Evolutionary conservation across 2,113 vertebrate genomes (phyloP).

Genomic region (Brachyhypopomus occidentalis): DNA sequence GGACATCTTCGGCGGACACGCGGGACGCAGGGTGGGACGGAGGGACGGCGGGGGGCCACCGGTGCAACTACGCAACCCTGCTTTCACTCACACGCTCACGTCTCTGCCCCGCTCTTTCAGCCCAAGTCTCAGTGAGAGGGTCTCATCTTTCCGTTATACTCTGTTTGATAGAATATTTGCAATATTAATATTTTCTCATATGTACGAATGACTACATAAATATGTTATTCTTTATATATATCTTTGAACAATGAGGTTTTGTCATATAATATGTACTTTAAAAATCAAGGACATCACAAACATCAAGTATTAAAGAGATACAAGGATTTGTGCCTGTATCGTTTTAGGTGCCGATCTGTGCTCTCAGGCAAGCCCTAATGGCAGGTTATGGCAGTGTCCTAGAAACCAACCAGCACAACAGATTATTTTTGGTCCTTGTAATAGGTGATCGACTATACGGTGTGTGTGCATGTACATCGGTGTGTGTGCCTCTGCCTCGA

Average conservation of each 20-base stretch:
- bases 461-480: not conserved
- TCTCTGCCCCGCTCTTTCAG: not conserved
- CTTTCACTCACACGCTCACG: slow-evolving; percentile 16
- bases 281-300: slow-evolving; percentile 50
- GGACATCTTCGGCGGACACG: slow-evolving; percentile 22
- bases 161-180: slow-evolving; percentile 39
- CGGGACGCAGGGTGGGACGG: not conserved
- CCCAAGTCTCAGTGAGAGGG: slow-evolving; percentile 4
- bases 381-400: slow-evolving; percentile 48
- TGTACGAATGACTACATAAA: slow-evolving; percentile 55
- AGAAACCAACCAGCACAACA: slow-evolving; percentile 27
- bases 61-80: slow-evolving; percentile 37
- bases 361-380: slow-evolving; percentile 44
- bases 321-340: slow-evolving; percentile 41
- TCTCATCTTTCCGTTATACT: slow-evolving; percentile 9
- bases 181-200: slow-evolving; percentile 27
- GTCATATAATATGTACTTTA: slow-evolving; percentile 43
- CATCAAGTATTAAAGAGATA: slow-evolving; percentile 48
- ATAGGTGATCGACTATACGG: slow-evolving; percentile 7
- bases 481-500: not conserved
- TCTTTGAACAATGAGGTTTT: slow-evolving; percentile 53
- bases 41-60: slow-evolving; percentile 3
- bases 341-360: slow-evolving; percentile 41
- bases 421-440: slow-evolving; percentile 28
- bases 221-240: slow-evolving; percentile 58